Conservation (phyloP, 2,113 vertebrate species). For the Pygoscelis antarcticus region DNA sequence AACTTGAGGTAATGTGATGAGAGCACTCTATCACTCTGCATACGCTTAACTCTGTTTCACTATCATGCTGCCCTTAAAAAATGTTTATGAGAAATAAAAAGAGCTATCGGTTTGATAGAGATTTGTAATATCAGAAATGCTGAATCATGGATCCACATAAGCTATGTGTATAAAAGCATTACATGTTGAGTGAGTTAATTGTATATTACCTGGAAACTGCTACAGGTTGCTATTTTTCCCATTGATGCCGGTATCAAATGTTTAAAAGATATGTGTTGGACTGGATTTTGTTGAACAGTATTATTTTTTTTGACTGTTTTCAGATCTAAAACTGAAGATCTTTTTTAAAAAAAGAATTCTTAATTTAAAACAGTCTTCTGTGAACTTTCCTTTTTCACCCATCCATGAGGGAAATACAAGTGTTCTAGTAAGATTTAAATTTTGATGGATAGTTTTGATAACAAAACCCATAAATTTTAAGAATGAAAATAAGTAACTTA, state of each 20-base stretch:
- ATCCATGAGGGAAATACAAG: neutral
- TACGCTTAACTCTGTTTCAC: neutral
- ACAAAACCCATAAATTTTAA: neutral
- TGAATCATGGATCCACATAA: neutral
- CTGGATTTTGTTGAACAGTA: neutral
- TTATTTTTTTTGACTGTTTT: neutral
- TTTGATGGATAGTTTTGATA: neutral
- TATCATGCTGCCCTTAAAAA: neutral
- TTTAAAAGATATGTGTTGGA: neutral
- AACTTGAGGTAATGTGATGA: constrained; percentile 16
- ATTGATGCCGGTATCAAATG: neutral
- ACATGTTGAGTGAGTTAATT: neutral
- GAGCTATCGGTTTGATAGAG: neutral
- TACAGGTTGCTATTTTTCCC: neutral
- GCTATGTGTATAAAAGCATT: neutral
- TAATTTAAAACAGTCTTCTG: neutral
- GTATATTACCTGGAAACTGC: neutral
- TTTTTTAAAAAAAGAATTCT: neutral
- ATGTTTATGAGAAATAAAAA: neutral
- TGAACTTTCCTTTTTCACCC: neutral
- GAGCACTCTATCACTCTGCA: neutral
- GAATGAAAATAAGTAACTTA: neutral
- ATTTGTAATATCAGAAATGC: neutral
- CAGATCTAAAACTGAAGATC: neutral
- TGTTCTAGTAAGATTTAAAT: neutral